Evolutionary conservation across 1,140 invertebrate species (phyloP), one percentile per base, ranked within the genome.

Genomic region (Anthonomus grandis): DNA sequence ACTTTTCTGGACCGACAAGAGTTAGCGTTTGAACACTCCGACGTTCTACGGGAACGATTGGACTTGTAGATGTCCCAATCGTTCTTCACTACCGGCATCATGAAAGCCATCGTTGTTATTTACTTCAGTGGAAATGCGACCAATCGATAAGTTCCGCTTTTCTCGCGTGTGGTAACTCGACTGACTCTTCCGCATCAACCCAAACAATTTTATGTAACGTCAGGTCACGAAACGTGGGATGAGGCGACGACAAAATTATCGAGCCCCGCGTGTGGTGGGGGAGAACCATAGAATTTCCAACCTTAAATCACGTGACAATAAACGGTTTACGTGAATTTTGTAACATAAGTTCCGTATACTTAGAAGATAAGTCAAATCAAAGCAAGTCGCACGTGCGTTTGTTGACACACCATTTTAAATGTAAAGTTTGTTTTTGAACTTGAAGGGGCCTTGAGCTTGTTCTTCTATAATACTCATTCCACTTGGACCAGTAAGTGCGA

Each of bases 41-140:
- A 90, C 18, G 81, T 81, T 22, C 85, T 80, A 48, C 88, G 78
- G 53, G 81, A 82, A 47, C 88, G 81, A 73, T 87, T 86, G 53
- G 85, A 86, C 76, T 90, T 89, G 79, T 93, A 93, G 72, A 93
- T 92, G 72, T 93, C 88, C 80, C 88, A 93, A 75, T 93, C 89
- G 76, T 93, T 93, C 80, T 91, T 92, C 73, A 93, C 84, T 59
- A 93, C 89, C 31, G 90, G 90, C 87, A 92, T 91, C 90, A 93
- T 92, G 76, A 93, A 93, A 78, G 90, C 90, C 90, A 93, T 93
- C 34, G 21, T 65, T 51, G 36, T 50, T 41, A 50, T 52, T 59
- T 59, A 34, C 45, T 44, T 41, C 21, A 18, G 46, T 21, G 23
- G 13, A n/a, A n/a, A 48, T 8, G 15, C 15, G 37, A 36, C 13